Percentiles rank a stretch among this genome's conserved stretches.
These are phyloP conservation scores for Narcine bancroftii DNA, from an alignment of 2,113 vertebrate species.

Conservation along the genomic window DNA sequence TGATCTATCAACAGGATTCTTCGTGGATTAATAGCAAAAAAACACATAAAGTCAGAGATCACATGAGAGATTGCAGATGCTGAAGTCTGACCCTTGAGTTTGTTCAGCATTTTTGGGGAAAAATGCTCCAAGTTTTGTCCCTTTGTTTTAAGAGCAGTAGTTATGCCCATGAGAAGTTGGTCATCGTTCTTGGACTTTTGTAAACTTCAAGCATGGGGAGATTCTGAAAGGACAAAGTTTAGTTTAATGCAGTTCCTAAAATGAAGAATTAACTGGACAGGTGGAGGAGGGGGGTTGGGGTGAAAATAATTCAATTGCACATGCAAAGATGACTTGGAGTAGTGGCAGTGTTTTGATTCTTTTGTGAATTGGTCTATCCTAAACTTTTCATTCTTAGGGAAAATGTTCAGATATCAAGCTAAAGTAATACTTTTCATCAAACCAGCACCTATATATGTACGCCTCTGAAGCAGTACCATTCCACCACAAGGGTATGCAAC, in stretches of 20 bases:
- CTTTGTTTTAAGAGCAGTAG: not conserved
- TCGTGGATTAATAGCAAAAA: not conserved
- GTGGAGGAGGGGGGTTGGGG: too few species aligned
- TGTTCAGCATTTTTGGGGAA: not conserved
- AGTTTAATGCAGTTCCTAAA: too few species aligned
- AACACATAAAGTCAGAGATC: too few species aligned
- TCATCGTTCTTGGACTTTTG: not conserved
- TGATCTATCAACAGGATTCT: not conserved
- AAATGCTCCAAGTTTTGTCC: not conserved
- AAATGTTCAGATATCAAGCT: not conserved
- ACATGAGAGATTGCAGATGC: too few species aligned
- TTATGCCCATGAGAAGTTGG: too few species aligned
- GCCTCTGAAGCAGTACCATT: too few species aligned
- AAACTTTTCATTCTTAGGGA: not conserved
- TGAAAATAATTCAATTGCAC: too few species aligned
- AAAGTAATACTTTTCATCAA: not conserved
- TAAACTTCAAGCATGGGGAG: not conserved
- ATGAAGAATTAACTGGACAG: too few species aligned
- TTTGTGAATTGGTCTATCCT: not conserved
- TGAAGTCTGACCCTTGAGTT: not conserved
- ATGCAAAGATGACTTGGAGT: not conserved
- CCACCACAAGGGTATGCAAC: not conserved
- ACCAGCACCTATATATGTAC: not conserved
- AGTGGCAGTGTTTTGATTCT: not conserved
- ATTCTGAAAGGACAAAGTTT: too few species aligned